Evolutionary conservation across 2,797 vertebrate species (phyloP), one percentile per base, ranked within the genome.

Genomic region (Taeniopygia guttata): DNA sequence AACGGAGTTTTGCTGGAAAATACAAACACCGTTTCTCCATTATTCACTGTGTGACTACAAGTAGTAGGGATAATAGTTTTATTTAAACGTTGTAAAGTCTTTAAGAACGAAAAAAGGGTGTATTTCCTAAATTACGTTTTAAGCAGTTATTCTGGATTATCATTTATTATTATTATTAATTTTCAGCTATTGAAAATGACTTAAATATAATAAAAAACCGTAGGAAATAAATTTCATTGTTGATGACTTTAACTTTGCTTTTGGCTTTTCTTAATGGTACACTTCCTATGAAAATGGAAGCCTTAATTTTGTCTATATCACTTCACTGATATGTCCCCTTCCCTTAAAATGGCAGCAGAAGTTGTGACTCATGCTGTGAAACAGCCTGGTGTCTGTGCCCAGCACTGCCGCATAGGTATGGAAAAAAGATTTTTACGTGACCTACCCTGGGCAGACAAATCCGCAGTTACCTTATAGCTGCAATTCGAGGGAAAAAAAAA

Each of bases 261-360:
- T 66, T 38, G 56, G 8, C 11, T 91, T 91, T 89, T 38, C 78
- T 38, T 85, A 73, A 36, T 9, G 29, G 19, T 40, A 19, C 21
- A 6, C 11, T 83, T 79, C 27, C 29, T 59, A 32, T 34, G 49
- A 51, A 93, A 80, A 84, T 17, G 29, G 23, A 87, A 84, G 54
- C 43, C 36, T 49, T 55, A 38, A 25, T 86, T 93, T 90, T 68
- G 10, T 42, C 84, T 72, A 55, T 60, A 75, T 68, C 59, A 6
- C 26, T 88, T 88, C 51, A 7, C 22, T 78, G 76, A 5, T 69
- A 26, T 36, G 58, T 83, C 69, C 79, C 63, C 58, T 52, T 78
- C 63, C 59, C 62, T 79, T 87, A 78, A 95, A 96, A 96, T 93
- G 95, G 94, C 94, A 96, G 87, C 87, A 96, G 92, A 81, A 96